Evolutionary conservation across 1,140 invertebrate species (phyloP).

Genomic region (Patella vulgata): DNA sequence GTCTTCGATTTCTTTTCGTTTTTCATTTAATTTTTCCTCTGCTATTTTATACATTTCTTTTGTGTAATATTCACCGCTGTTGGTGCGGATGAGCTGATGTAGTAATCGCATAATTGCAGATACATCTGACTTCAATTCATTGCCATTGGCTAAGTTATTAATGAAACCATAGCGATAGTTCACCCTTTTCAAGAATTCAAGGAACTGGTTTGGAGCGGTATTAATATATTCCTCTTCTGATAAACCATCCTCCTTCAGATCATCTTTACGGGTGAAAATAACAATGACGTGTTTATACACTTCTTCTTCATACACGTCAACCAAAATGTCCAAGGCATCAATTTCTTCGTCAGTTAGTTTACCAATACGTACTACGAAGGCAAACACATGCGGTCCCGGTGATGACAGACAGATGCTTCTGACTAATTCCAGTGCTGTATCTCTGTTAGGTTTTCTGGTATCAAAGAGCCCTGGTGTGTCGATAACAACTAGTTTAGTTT

Average conservation of each 20-base stretch:
- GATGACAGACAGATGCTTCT: not conserved
- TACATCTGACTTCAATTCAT: too few species aligned
- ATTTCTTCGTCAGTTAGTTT: slow-evolving; percentile 16
- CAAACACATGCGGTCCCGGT: slow-evolving; percentile 16
- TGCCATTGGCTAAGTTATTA: too few species aligned
- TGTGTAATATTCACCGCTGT: too few species aligned
- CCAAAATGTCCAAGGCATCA: not conserved
- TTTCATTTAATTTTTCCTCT: too few species aligned
- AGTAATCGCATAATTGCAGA: too few species aligned
- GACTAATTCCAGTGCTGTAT: not conserved
- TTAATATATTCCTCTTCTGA: slow-evolving; percentile 3
- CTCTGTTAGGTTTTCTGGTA: not conserved
- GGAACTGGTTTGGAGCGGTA: not conserved
- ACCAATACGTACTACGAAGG: slow-evolving; percentile 5
- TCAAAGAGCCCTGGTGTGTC: slow-evolving; percentile 17
- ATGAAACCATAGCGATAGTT: too few species aligned
- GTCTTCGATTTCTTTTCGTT: too few species aligned
- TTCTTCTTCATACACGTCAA: slow-evolving; percentile 2
- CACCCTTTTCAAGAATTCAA: too few species aligned
- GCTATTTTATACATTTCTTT: too few species aligned
- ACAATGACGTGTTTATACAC: slow-evolving; percentile 8
- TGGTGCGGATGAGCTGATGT: too few species aligned
- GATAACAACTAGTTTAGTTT: too few species aligned
- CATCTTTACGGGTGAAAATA: slow-evolving; percentile 11
- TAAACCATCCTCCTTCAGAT: not conserved